Evolutionary conservation across 2,113 vertebrate species (phyloP).

Genomic region (Alligator sinensis): DNA sequence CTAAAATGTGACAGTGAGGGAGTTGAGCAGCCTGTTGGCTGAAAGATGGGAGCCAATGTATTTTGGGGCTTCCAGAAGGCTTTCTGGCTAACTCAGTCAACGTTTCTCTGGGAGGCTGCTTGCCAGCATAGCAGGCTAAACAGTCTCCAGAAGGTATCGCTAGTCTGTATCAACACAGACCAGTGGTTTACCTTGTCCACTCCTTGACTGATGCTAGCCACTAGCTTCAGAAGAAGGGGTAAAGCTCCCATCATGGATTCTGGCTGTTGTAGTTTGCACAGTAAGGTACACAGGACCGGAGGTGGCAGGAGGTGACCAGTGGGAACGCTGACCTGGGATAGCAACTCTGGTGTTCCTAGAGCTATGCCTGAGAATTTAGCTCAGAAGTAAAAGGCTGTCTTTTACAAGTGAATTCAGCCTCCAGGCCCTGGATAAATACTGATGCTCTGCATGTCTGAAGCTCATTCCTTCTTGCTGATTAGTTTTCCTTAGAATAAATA

Average conservation of each 20-base stretch:
- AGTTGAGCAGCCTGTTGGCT: not conserved
- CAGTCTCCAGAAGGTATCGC: not conserved
- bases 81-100: not conserved
- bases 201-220: not conserved
- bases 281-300: not conserved
- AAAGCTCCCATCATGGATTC: not conserved
- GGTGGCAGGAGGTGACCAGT: not conserved
- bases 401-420: not conserved
- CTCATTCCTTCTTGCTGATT: not conserved
- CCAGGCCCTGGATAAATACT: not conserved
- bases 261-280: not conserved
- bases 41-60: not conserved
- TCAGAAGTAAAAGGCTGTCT: not conserved
- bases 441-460: not conserved
- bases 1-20: not conserved
- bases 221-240: not conserved
- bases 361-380: not conserved
- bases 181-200: not conserved
- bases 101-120: not conserved
- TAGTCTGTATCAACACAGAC: not conserved
- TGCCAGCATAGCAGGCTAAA: not conserved
- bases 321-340: not conserved
- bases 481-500: not conserved
- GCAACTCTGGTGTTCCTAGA: not conserved
- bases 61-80: not conserved